Percentiles rank a stretch among this genome's conserved stretches.
Conservation (phyloP, 2,797 vertebrate genomes). For the Adrianichthys oophorus region DNA sequence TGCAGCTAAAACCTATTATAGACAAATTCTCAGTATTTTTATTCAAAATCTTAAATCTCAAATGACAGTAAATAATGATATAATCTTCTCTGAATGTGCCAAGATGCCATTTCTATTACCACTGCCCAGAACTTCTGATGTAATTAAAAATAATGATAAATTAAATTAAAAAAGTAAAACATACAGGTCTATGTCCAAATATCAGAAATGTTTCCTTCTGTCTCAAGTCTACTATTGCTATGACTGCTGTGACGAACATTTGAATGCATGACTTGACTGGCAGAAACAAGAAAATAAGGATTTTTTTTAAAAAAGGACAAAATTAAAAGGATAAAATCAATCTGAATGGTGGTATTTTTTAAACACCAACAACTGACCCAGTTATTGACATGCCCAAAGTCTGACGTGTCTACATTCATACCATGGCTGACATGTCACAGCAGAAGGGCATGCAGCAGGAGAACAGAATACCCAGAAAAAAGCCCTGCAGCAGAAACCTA, state of each 20-base stretch:
- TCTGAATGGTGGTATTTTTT: constrained; percentile 8
- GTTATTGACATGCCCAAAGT: constrained; percentile 32
- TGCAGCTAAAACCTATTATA: too few relatives aligned
- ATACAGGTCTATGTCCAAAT: constrained; percentile 51
- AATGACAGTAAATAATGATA: too few relatives aligned
- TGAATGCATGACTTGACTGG: constrained; percentile 63
- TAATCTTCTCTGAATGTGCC: too few relatives aligned
- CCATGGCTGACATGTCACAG: constrained; percentile 73
- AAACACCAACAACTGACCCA: constrained; percentile 5
- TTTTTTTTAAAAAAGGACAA: neutral
- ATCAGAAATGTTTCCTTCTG: constrained; percentile 63
- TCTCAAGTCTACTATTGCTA: constrained; percentile 52
- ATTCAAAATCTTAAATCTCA: too few relatives aligned
- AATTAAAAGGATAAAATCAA: neutral
- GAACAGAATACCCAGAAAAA: constrained; percentile 42
- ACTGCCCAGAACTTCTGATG: too few relatives aligned
- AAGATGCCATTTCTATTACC: too few relatives aligned
- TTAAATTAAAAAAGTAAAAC: constrained; percentile 2
- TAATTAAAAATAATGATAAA: too few relatives aligned
- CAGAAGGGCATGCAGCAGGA: constrained; percentile 46
- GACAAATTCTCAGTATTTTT: too few relatives aligned
- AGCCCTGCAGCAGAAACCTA: constrained; percentile 39
- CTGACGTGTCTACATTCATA: constrained; percentile 68
- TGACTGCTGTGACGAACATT: constrained; percentile 52
- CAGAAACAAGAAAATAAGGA: constrained; percentile 6